phyloP scores from a whole-genome alignment of 2,888 invertebrate genomes.

The Argynnis bischoffii region DNA sequence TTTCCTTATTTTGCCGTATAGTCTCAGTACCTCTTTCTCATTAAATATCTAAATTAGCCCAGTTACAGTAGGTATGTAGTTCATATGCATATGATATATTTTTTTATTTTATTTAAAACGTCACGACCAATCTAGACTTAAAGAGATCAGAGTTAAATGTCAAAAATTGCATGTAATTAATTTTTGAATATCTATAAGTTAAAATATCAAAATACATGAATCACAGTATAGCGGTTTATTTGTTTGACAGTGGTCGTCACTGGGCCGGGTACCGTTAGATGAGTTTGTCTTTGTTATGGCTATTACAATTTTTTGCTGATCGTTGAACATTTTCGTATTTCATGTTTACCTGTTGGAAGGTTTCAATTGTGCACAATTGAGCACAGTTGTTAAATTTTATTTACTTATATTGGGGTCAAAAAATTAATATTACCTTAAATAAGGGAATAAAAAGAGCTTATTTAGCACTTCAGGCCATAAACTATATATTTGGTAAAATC shows the following conservation, averaged over 20 bases:
- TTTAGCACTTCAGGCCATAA: too few relatives aligned
- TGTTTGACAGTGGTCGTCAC: conserved; percentile 33
- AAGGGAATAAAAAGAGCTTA: too few relatives aligned
- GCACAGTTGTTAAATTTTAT: too few relatives aligned
- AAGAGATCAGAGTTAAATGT: not conserved
- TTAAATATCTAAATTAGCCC: too few relatives aligned
- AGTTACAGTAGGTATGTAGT: too few relatives aligned
- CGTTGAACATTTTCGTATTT: not conserved
- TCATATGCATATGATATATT: too few relatives aligned
- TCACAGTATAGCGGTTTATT: conserved; percentile 28
- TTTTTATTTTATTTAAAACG: too few relatives aligned
- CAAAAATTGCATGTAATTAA: not conserved
- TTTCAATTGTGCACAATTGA: too few relatives aligned
- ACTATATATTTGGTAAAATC: too few relatives aligned
- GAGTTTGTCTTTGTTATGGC: conserved; percentile 26
- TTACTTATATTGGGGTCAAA: too few relatives aligned
- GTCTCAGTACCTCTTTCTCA: not conserved
- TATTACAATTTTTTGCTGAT: conserved; percentile 25
- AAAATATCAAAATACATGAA: conserved; percentile 25
- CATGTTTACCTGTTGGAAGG: not conserved
- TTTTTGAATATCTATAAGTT: conserved; percentile 28
- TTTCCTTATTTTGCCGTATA: not conserved
- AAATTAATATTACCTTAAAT: too few relatives aligned
- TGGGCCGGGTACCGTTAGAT: conserved; percentile 34
- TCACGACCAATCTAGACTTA: too few relatives aligned